These are phyloP conservation scores for Lithophane leautieri DNA, from an alignment of 2,888 invertebrate genomes.

Conservation along the genomic window DNA sequence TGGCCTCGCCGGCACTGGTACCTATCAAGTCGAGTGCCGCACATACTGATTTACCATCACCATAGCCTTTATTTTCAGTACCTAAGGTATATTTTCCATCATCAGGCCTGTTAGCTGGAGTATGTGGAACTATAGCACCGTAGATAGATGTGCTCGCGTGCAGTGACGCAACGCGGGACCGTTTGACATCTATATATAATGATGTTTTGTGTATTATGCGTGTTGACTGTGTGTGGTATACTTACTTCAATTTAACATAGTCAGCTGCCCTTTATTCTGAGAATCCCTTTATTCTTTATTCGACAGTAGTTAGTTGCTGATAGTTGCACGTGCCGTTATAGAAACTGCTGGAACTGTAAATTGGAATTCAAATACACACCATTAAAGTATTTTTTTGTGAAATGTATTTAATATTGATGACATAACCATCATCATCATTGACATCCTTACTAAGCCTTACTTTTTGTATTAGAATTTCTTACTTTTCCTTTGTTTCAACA, in stretches of 20 bases:
- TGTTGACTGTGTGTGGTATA: slow-evolving; percentile 52
- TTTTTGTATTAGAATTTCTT: not conserved
- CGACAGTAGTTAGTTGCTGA: not conserved
- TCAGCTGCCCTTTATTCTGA: slow-evolving; percentile 43
- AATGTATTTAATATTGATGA: not conserved
- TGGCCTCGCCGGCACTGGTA: slow-evolving; percentile 77
- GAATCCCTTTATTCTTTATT: no score
- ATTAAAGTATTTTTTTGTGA: not conserved
- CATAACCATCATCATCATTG: not conserved
- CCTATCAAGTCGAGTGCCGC: slow-evolving; percentile 75
- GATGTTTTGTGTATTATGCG: slow-evolving; percentile 53
- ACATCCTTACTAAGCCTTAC: no score
- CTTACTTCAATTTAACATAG: slow-evolving; percentile 34
- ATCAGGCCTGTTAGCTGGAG: slow-evolving; percentile 26
- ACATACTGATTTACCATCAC: slow-evolving; percentile 56
- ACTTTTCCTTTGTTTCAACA: not conserved
- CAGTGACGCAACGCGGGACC: slow-evolving; percentile 78
- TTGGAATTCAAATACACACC: not conserved
- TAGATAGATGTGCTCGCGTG: slow-evolving; percentile 77
- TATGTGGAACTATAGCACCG: slow-evolving; percentile 68
- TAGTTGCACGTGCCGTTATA: not conserved
- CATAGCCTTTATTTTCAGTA: slow-evolving; percentile 46
- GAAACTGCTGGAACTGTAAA: slow-evolving; percentile 6
- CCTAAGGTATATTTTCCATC: slow-evolving; percentile 63
- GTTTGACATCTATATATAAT: slow-evolving; percentile 70